Base-by-base conservation (phyloP, 2,797 vertebrate species). In the Karalla daura region DNA sequence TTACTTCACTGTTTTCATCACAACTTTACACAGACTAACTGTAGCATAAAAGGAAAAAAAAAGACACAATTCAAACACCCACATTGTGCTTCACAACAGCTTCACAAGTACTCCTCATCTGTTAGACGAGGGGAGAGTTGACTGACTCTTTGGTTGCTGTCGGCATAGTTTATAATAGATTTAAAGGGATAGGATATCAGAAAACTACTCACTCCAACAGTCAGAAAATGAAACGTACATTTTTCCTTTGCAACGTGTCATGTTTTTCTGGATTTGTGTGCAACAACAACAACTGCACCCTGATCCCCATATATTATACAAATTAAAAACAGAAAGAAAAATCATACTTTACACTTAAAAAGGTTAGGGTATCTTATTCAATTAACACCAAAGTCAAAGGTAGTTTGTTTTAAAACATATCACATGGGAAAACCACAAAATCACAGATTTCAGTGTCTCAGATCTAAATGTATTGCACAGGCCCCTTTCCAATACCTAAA, bases 91-190 rank as follows among this genome's bases (percentile, higher is more conserved):
- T 73, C 30, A 74, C 70, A 58, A 66, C 72, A 70, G 64, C 70
- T 59, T 43, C 13, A 49, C 60, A 55, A 37, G 44, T n/a, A 15
- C 40, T 49, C n/a, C 52, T 55, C 49, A 40, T 43, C 58, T 33
- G 58, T 49, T 53, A 44, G 67, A 56, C 14, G 18, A 76, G 49
- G 43, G 50, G 32, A 58, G 35, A 37, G 36, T 33, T 2, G 64
- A 63, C 47, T 5, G 28, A 51, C 45, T 72, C 66, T 83, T 84
- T 80, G 84, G 81, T 62, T 35, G 53, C 63, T 72, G 56, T 81
- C 15, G 37, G 43, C 45, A 35, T 33, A 27, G 13, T 41, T 54
- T 52, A 37, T 41, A 13, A 52, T 40, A 20, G 13, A 62, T 67
- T 72, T 75, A 81, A 76, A 74, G 77, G 70, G 54, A 70, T 41